A percentile compares a stretch with the other conserved stretches of the same genome.
Evolutionary conservation across 2,113 vertebrate genomes (phyloP).

Genomic region (Eclectus roratus): DNA sequence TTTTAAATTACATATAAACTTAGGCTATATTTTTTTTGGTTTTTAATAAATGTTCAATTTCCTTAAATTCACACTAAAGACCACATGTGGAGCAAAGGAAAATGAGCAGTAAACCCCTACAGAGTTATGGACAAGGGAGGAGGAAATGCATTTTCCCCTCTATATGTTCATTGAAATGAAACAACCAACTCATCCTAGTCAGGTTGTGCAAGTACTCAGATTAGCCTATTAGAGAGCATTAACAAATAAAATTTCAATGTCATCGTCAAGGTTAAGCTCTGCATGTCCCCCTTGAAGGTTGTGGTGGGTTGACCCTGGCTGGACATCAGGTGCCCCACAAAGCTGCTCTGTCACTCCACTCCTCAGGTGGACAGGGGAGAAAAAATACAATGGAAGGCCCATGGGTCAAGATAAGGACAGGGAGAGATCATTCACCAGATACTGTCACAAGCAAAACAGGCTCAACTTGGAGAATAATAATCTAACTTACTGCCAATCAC

Average conservation of each 20-base stretch:
- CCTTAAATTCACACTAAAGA: not conserved
- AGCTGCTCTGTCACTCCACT: not conserved
- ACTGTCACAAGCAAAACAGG: not conserved
- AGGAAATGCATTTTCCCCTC: not conserved
- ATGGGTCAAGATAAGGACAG: not conserved
- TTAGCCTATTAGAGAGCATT: not conserved
- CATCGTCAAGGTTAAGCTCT: not conserved
- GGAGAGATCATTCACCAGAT: not conserved
- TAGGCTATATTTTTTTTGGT: not conserved
- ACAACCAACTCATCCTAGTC: not conserved
- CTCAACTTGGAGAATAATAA: fast-evolving
- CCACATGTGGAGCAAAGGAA: not conserved
- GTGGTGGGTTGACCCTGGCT: not conserved
- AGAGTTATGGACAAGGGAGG: not conserved
- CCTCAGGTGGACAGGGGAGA: not conserved
- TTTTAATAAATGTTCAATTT: not conserved
- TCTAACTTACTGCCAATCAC: not conserved
- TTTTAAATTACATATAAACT: not conserved
- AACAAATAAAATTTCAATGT: not conserved
- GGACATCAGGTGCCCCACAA: not conserved
- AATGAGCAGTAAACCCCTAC: not conserved
- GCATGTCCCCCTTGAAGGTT: not conserved
- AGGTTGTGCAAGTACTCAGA: not conserved
- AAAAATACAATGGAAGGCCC: not conserved
- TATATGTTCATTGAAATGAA: not conserved